Evolutionary conservation across 2,888 invertebrate genomes (phyloP), one percentile per base, ranked within the genome.

Genomic region (Anoplius nigerrimus): DNA sequence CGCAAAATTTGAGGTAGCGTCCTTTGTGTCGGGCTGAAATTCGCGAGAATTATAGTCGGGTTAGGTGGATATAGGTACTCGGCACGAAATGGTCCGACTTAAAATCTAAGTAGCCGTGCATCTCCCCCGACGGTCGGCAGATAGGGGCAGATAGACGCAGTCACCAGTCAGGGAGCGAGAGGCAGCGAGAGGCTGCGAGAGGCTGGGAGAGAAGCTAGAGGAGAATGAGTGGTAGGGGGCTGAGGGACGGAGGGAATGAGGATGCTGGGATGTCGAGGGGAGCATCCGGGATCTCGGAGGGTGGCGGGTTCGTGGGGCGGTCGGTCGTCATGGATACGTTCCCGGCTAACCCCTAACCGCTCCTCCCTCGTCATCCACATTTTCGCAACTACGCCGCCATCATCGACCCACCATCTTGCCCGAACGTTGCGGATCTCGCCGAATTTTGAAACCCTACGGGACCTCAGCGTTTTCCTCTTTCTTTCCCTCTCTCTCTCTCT

Each of bases 361-460:
- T 81, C 83, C 81, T 77, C 76, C 76, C 76, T 74, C 72, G 73
- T 78, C 80, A 79, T 76, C 80, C 80, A 68, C 79, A 74, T 79
- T 83, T 77, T 79, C 77, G 76, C 79, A 69, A 79, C 78, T 79
- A 79, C 79, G 82, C 86, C 88, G 88, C 88, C 88, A 88, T 88
- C 86, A 87, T 88, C 87, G 88, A 86, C 84, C 88, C 88, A 87
- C 88, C 88, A 88, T 88, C 88, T 88, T 88, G 88, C 84, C 66
- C 64, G 66, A 58, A 75, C 68, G 64, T 69, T 59, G 61, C 72
- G 72, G 66, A 60, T 71, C 71, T 63, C 66, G 72, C 69, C 71
- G 73, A 78, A 81, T 75, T 82, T 79, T 66, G 69, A 68, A 74
- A 67, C 67, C 62, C 48, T 59, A 20, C 60, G 24, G 45, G n/a